A percentile compares a stretch with the other conserved stretches of the same genome.
phyloP scores from a whole-genome alignment of 92 coral and sea anemone species.

The Zoanthus solanderi region DNA sequence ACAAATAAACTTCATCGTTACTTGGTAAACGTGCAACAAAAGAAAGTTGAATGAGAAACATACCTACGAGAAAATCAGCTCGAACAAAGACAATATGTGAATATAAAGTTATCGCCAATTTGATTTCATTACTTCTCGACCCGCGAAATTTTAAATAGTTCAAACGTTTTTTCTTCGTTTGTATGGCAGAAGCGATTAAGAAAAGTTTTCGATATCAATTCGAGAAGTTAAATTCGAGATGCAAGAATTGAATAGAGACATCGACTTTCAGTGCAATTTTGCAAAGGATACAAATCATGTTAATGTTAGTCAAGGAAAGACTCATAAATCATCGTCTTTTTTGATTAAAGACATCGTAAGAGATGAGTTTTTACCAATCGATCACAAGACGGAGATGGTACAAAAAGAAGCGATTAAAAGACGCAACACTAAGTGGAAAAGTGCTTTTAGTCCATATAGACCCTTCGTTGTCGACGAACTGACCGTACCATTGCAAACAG shows the following conservation, averaged over 20 bases:
- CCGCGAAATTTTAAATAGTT: constrained; percentile 28
- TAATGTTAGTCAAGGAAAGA: not conserved
- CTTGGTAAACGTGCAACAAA: constrained; percentile 11
- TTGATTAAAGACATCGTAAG: constrained; percentile 27
- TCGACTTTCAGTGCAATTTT: not conserved
- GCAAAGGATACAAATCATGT: not conserved
- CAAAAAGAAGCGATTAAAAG: not conserved
- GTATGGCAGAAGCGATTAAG: not conserved
- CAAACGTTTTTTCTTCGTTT: constrained; percentile 7
- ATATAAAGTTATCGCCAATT: not conserved
- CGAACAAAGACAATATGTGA: not conserved
- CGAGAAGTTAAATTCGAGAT: not conserved
- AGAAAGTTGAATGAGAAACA: constrained; percentile 1
- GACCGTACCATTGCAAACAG: not conserved
- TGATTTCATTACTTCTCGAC: constrained; percentile 20
- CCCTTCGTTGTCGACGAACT: not conserved
- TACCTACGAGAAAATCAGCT: not conserved
- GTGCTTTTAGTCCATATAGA: not conserved
- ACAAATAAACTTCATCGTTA: not conserved
- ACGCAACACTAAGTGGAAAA: not conserved
- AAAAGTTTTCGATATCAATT: not conserved
- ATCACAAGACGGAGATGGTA: not conserved
- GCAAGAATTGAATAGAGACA: not conserved
- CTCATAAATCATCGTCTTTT: constrained; percentile 21
- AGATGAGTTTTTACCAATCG: not conserved